These are phyloP conservation scores for Geococcyx californianus DNA, from an alignment of 2,113 vertebrate genomes.

Conservation along the genomic window DNA sequence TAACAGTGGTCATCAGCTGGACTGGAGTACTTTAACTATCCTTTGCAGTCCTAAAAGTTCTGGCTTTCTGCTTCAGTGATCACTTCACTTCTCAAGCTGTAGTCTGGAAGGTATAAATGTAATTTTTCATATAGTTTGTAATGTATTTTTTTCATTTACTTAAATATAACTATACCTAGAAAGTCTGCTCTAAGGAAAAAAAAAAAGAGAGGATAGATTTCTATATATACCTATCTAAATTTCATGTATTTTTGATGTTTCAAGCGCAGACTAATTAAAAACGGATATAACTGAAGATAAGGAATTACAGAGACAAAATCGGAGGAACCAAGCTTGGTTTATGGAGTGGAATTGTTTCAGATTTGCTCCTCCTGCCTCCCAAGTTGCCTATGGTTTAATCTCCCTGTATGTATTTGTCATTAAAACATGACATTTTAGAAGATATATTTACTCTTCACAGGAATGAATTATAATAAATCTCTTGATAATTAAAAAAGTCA, in stretches of 20 bases:
- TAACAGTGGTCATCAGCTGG: not conserved
- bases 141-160: not conserved
- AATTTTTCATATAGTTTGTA: not conserved
- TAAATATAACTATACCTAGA: not conserved
- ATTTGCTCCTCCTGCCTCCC: not conserved
- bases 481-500: not conserved
- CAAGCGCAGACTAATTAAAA: not conserved
- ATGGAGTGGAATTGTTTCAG: not conserved
- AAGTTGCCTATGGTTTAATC: not conserved
- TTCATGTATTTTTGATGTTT: not conserved
- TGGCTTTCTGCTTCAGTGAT: not conserved
- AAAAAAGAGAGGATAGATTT: not conserved
- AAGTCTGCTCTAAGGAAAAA: not conserved
- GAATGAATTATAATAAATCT: not conserved
- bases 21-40: not conserved
- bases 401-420: not conserved
- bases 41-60: not conserved
- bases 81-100: not conserved
- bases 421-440: not conserved
- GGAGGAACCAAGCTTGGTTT: not conserved
- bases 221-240: not conserved
- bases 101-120: not conserved
- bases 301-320: not conserved
- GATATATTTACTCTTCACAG: not conserved
- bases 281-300: not conserved